Conservation (phyloP, 2,888 invertebrate species). For the Nemoura dubitans region DNA sequence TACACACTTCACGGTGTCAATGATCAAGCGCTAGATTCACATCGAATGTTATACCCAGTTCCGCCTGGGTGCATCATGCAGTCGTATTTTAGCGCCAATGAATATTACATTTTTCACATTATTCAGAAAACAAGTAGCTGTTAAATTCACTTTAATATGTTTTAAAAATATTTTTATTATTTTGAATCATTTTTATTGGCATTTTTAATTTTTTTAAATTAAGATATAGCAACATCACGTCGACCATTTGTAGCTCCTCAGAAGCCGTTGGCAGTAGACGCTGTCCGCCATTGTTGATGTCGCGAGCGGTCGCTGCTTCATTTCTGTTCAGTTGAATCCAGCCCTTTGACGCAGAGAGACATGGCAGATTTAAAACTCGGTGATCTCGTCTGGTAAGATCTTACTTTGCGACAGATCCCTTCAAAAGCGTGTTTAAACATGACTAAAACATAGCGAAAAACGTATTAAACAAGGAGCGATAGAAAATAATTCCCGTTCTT, state of each 20-base stretch:
- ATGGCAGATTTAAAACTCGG: conserved; percentile 73
- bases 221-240: neutral
- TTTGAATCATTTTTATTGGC: neutral
- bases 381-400: conserved; percentile 75
- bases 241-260: neutral
- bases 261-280: neutral
- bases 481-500: neutral
- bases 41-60: no score
- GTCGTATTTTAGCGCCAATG: neutral
- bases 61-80: neutral
- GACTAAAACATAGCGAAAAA: neutral
- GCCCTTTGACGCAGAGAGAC: neutral
- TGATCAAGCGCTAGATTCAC: no score
- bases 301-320: neutral
- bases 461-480: neutral
- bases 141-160: neutral
- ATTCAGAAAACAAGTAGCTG: neutral
- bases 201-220: neutral
- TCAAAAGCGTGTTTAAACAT: neutral
- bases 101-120: neutral
- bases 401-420: conserved; percentile 27
- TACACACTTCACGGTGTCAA: no score
- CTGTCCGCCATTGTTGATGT: conserved; percentile 7
- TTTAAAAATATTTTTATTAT: neutral
- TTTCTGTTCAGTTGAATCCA: neutral